Base-by-base conservation (phyloP, 2,888 invertebrate species). In the Notocelia uddmanniana region DNA sequence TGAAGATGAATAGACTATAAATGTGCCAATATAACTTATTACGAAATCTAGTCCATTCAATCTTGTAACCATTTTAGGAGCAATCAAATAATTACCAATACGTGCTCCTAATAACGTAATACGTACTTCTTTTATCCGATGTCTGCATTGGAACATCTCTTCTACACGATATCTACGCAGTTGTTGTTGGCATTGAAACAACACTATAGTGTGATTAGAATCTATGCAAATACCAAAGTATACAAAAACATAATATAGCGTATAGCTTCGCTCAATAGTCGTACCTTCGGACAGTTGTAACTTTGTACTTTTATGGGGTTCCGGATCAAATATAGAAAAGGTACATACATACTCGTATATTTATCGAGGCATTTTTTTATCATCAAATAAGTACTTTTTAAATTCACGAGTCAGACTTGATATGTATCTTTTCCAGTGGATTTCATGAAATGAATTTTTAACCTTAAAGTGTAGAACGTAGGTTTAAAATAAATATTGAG, bases 211-310 rank as follows among this genome's bases (percentile, higher is more conserved):
- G 66, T 68, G 72, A 78, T 78, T 78, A 73, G 34, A 73, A 75
- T 69, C 72, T 74, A 58, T 74, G 75, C 58, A 48, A 70, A 72
- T 73, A 52, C 57, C n/a, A 57, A 73, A 68, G 75, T 74, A 64
- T 54, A 41, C 31, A 41, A 41, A 15, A 41, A 41, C 34, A 34
- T 31, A 31, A 31, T 31, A 31, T 9, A 5, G 8, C 31, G 8
- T 31, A 31, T 31, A 31, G 31, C 8, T 41, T n/a, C n/a, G 10
- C 34, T 41, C 5, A 41, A 41, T 15, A 15, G 15, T 13, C 41
- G 3, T 13, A n/a, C n/a, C 15, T 45, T n/a, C 45, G n/a, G 8
- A 45, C 1, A 0, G 3, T n/a, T 5, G n/a, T 45, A 31, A 5
- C 31, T 31, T 31, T 31, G 31, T 31, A 31, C 26, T 31, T 31